Evolutionary conservation across 2,797 vertebrate genomes (phyloP), one percentile per base, ranked within the genome.

Genomic region (Centroberyx gerrardi): DNA sequence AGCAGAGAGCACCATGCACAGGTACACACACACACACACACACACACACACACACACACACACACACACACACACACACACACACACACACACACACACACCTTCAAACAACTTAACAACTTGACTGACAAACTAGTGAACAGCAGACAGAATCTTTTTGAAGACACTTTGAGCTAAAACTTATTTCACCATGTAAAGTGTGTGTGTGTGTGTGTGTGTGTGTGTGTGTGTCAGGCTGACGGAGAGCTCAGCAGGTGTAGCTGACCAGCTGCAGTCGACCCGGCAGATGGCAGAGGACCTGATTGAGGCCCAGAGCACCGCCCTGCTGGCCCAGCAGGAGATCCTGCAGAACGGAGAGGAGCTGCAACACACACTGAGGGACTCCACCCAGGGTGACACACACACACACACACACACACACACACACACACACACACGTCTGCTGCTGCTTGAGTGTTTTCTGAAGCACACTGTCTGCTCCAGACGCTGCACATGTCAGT

Each of bases 311-410:
- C 96, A 96, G 82, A 91, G 68, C 7, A 76, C 67, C 0, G 93
- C 95, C 14, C 89, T 96, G 14, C 88, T 92, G 82, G 92, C 92
- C 0, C 95, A 96, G 59, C 90, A 95, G 75, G 90, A 92, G 53
- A 95, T 96, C 38, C 81, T 96, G 44, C 83, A 82, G 42, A 96
- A 94, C 0, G 96, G 96, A 44, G 94, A 96, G 73, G 87, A 95
- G 61, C 93, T 96, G 18, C 92, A 91, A 62, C 60, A 82, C 75
- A 94, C 90, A 3, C 90, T 96, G 64, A 90, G 80, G 68, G 93
- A 96, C 76, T 96, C 0, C 6, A 42, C 61, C 1, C 44, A 3
- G 5, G 18, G 31, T 31, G 7, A 52, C 18, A 33, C 33, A 33
- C 33, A 33, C 33, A 33, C 33, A 33, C 33, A 33, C 33, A 33